Percentiles rank a stretch among this genome's conserved stretches.
phyloP scores from a whole-genome alignment of 2,797 vertebrate species.

The Molossus molossus region DNA sequence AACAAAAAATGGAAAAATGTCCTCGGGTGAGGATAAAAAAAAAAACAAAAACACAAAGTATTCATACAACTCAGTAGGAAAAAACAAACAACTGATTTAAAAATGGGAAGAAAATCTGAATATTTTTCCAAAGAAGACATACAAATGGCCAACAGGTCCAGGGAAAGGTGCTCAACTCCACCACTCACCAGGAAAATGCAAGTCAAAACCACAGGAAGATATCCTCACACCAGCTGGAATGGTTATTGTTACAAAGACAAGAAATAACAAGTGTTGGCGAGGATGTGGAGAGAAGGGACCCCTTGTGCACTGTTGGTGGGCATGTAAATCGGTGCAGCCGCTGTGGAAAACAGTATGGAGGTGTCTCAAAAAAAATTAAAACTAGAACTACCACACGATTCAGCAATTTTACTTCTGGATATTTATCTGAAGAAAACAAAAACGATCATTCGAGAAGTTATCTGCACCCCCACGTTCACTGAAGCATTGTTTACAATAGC shows the following conservation, averaged over 20 bases:
- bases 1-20: too few relatives aligned
- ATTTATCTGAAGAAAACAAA: conserved; percentile 41
- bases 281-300: background rate
- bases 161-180: background rate
- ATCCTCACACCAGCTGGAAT: background rate
- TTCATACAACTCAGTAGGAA: background rate
- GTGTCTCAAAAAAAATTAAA: background rate
- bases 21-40: too few relatives aligned
- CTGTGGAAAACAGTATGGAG: background rate
- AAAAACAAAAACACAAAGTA: background rate
- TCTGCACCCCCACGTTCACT: background rate
- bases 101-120: background rate
- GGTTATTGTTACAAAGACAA: background rate
- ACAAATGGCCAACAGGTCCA: background rate
- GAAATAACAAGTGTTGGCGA: background rate
- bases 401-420: background rate
- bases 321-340: background rate
- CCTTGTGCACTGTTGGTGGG: background rate
- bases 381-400: background rate
- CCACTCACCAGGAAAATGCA: background rate
- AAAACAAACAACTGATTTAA: background rate
- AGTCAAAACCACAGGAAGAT: background rate
- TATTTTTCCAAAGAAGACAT: background rate
- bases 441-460: background rate
- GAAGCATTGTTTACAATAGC: background rate